Base-by-base conservation (phyloP, 2,888 invertebrate species). In the Alviniconcha strummeri region DNA sequence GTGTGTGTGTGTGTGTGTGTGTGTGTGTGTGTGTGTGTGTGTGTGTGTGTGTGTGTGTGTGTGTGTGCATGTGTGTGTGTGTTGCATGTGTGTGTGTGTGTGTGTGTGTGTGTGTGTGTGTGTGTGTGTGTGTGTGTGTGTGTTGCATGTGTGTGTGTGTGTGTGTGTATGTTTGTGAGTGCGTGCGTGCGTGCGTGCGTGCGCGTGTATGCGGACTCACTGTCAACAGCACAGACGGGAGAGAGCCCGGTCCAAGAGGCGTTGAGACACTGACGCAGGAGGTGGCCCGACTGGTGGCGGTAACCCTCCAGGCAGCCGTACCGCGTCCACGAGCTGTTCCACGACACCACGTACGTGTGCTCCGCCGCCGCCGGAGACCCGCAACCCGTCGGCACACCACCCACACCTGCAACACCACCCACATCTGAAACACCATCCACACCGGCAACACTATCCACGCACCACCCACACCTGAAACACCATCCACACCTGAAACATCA, bases 221-320 rank as follows among this genome's bases (percentile, higher is more conserved):
- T 86, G 82, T 86, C 86, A 0, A 86, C 86, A 11, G 81, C 60
- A 60, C 86, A 86, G 36, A 80, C 71, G 0, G 82, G 86, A 55
- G 67, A 57, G 17, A 57, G 5, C 2, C 86, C 86, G 6, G 83
- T 76, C 86, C 86, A 86, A 2, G 84, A 82, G n/a, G 79, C 67
- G 75, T 86, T 86, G 72, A 71, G n/a, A 67, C 86, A 86, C 54
- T 79, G 78, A 55, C 84, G 75, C 69, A 64, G 67, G 4, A 83
- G 71, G 80, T 86, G 80, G 0, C 86, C 86, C 6, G 83, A 80
- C 64, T 72, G 75, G 54, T 79, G 9, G 52, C 84, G 81, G 84
- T 84, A 86, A 1, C 86, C 86, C 36, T 82, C 76, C 54, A 80
- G 81, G 52, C 86, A 86, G 6, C 74, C 82, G 84, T 84, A 86